These are phyloP conservation scores for Thera obeliscata DNA, from an alignment of 2,888 invertebrate species.

Conservation along the genomic window DNA sequence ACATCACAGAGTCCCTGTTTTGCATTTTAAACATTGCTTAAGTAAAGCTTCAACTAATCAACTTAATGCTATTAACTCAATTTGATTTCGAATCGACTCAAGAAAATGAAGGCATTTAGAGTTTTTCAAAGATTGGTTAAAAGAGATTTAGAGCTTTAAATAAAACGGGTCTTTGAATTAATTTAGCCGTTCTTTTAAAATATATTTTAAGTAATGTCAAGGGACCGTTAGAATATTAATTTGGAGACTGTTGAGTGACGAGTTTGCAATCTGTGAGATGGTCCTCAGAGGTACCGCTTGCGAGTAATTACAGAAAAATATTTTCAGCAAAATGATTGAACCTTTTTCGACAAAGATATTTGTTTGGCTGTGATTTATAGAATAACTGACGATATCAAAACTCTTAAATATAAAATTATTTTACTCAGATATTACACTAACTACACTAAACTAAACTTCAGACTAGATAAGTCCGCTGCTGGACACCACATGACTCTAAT, in stretches of 20 bases:
- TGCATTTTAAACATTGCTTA: conserved; percentile 10
- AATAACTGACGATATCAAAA: not conserved
- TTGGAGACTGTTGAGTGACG: conserved; percentile 33
- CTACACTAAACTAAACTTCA: too few relatives aligned
- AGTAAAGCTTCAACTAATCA: conserved; percentile 25
- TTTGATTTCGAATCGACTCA: conserved; percentile 27
- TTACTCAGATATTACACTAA: too few relatives aligned
- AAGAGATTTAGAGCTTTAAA: conserved; percentile 27
- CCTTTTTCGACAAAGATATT: not conserved
- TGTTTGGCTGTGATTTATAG: not conserved
- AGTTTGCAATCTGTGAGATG: conserved; percentile 32
- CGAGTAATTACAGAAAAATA: conserved; percentile 27
- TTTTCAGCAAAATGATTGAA: conserved; percentile 12
- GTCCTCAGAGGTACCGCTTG: conserved; percentile 28
- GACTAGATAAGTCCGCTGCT: too few relatives aligned
- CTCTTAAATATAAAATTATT: not conserved
- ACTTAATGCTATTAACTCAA: conserved; percentile 29
- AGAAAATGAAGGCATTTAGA: conserved; percentile 28
- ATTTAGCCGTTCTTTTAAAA: conserved; percentile 23
- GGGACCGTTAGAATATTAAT: conserved; percentile 40
- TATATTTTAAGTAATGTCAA: conserved; percentile 26
- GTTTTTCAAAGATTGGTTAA: conserved; percentile 29
- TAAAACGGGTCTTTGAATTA: conserved; percentile 27
- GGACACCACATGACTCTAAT: too few relatives aligned
- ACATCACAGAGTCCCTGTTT: not conserved